phyloP scores from a whole-genome alignment of 2,113 vertebrate species.

The Lasiurus borealis region DNA sequence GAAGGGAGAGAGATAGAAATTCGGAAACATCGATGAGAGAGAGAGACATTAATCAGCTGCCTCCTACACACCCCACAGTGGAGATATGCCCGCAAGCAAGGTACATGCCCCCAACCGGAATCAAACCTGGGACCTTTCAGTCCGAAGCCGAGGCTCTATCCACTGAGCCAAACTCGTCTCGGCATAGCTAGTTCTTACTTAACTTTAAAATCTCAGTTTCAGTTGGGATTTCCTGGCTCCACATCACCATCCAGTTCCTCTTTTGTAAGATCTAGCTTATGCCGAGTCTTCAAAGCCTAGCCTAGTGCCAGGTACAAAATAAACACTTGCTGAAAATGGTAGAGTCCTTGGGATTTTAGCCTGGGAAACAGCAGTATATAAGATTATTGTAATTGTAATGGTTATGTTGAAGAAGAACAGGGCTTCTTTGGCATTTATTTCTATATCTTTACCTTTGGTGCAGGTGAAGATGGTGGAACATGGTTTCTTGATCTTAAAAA shows the following conservation, averaged over 20 bases:
- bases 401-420: neutral
- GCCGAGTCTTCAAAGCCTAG: neutral
- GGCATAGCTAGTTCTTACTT: constrained; percentile 45
- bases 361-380: neutral
- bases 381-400: constrained; percentile 8
- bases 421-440: neutral
- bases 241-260: neutral
- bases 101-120: too few species aligned
- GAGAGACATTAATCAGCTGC: too few species aligned
- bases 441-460: neutral
- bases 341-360: constrained; percentile 28
- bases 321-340: neutral
- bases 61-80: too few species aligned
- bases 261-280: neutral
- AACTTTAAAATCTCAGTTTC: constrained; percentile 35
- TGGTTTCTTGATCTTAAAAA: constrained; percentile 97
- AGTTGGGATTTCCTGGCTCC: neutral
- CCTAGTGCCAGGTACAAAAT: neutral
- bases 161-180: too few species aligned
- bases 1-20: too few species aligned
- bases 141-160: too few species aligned
- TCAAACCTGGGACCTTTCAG: too few species aligned
- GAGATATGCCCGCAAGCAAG: too few species aligned
- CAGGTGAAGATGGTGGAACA: constrained; percentile 92
- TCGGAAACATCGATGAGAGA: too few species aligned